A percentile compares a stretch with the other conserved stretches of the same genome.
Conservation (phyloP, 2,888 invertebrate species). For the Entomobrya proxima region DNA sequence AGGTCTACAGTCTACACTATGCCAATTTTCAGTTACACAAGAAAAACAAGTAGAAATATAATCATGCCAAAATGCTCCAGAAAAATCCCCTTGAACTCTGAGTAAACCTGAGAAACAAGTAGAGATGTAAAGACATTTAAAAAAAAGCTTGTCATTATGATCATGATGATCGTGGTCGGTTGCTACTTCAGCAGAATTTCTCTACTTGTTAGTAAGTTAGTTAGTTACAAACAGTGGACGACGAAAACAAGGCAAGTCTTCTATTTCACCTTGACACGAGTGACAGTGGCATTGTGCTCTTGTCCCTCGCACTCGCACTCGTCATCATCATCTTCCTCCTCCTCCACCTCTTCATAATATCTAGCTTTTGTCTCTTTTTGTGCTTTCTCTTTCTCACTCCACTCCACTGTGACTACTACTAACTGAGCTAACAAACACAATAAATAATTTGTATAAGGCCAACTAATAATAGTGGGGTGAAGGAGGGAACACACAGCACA, state of each 20-base stretch:
- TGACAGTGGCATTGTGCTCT: constrained; percentile 54
- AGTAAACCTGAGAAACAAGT: neutral
- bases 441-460: neutral
- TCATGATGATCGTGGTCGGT: neutral
- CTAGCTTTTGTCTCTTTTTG: neutral
- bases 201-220: no score
- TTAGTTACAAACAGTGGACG: neutral
- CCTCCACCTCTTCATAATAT: neutral
- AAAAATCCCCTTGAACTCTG: no score
- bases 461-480: neutral
- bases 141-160: neutral
- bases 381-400: neutral
- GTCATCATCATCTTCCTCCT: neutral
- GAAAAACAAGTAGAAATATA: no score
- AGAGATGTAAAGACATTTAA: neutral
- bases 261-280: constrained; percentile 67
- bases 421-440: neutral
- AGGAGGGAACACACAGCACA: no score
- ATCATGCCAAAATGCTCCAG: no score
- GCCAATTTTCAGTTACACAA: no score
- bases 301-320: neutral
- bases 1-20: no score
- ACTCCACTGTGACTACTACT: neutral
- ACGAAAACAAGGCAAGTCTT: neutral
- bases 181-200: neutral